Percentiles rank a stretch among this genome's conserved stretches.
Conservation (phyloP, 2,888 invertebrate species). For the Catocala fraxini region DNA sequence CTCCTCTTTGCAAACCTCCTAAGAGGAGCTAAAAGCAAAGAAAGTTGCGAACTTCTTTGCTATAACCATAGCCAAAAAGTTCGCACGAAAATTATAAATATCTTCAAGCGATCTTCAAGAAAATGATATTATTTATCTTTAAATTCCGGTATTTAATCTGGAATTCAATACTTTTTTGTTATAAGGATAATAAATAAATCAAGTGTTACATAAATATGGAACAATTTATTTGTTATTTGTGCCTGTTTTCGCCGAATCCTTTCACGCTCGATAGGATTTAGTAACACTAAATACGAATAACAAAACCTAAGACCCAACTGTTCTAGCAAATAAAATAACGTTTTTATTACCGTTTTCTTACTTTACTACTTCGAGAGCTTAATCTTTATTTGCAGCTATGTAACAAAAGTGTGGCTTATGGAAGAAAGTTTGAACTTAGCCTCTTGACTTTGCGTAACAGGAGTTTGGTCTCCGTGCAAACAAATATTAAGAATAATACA, state of each 20-base stretch:
- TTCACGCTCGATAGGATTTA: background rate
- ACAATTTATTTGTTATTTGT: background rate
- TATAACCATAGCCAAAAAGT: too few species aligned
- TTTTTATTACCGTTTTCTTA: conserved; percentile 4
- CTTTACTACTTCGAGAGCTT: conserved; percentile 8
- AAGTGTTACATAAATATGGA: too few species aligned
- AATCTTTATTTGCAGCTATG: conserved; percentile 12
- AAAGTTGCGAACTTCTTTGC: too few species aligned
- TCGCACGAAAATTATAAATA: too few species aligned
- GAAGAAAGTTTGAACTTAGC: conserved; percentile 10
- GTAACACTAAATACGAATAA: conserved; percentile 7
- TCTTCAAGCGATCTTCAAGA: too few species aligned
- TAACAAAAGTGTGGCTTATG: conserved; percentile 7
- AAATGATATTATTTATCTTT: too few species aligned
- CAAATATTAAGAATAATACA: conserved; percentile 57
- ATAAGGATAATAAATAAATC: too few species aligned
- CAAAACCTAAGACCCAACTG: background rate
- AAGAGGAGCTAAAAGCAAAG: too few species aligned
- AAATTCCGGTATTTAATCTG: too few species aligned
- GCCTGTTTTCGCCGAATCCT: background rate
- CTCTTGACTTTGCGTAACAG: conserved; percentile 6
- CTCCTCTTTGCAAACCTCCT: too few species aligned
- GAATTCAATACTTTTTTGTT: too few species aligned
- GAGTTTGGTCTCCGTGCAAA: conserved; percentile 25
- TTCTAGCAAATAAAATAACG: conserved; percentile 8